Conservation (phyloP, 2,113 vertebrate species). For the Thinocorus orbignyianus region DNA sequence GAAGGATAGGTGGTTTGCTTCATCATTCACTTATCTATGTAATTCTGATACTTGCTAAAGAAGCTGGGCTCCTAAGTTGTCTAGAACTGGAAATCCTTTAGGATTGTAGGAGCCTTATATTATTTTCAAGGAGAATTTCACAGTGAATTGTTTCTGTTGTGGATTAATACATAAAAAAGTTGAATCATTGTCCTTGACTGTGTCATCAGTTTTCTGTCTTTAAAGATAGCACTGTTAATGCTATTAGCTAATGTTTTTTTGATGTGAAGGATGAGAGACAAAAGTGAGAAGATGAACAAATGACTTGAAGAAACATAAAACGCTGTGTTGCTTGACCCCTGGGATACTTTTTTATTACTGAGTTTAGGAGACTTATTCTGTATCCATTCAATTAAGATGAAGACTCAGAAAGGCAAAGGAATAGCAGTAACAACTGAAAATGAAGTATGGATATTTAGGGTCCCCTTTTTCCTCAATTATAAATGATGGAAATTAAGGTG, state of each 20-base stretch:
- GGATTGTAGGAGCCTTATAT: background rate
- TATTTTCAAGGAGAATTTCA: conserved; percentile 6
- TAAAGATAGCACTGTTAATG: background rate
- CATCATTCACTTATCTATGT: rapidly evolving
- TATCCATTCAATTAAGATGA: conserved; percentile 32
- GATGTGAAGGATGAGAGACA: background rate
- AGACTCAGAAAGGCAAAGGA: background rate
- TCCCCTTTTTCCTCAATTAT: background rate
- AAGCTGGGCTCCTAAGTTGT: background rate
- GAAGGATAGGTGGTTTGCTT: background rate
- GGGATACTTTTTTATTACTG: background rate
- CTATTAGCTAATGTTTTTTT: background rate
- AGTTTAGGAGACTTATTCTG: background rate
- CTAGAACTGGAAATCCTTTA: background rate
- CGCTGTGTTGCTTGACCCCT: background rate
- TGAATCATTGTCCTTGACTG: background rate
- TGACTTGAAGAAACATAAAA: background rate
- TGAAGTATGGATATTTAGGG: conserved; percentile 4
- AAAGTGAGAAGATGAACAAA: background rate
- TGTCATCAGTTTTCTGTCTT: background rate
- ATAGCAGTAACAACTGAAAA: conserved; percentile 39
- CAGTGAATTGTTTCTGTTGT: background rate
- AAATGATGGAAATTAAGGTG: background rate
- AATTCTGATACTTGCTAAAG: background rate
- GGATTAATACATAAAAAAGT: background rate